Evolutionary conservation across 2,113 vertebrate species (phyloP).

Genomic region (Riparia riparia): DNA sequence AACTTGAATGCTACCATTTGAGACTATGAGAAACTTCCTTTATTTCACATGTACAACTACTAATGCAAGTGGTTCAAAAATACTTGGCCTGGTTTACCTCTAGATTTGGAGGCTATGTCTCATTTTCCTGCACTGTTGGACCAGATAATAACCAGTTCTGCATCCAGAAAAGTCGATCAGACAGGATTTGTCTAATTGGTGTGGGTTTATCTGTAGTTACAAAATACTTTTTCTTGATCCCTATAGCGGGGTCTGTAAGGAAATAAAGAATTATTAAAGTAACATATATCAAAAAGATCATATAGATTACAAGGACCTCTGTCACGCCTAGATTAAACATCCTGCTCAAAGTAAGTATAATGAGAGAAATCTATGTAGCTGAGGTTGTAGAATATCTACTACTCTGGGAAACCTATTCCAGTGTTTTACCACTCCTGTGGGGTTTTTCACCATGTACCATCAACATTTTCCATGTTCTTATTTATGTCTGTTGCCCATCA

Average conservation of each 20-base stretch:
- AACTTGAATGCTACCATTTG: background rate
- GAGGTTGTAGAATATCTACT: background rate
- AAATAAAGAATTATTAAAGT: background rate
- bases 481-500: background rate
- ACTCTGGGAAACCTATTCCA: background rate
- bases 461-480: background rate
- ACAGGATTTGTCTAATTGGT: background rate
- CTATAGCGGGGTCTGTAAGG: background rate
- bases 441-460: fast-evolving
- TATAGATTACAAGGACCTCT: background rate
- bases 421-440: background rate
- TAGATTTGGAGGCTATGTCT: background rate
- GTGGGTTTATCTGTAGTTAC: background rate
- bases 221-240: background rate
- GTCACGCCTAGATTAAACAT: background rate
- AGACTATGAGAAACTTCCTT: background rate
- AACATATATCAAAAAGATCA: background rate
- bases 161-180: background rate
- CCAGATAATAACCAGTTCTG: background rate
- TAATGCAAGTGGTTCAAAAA: background rate
- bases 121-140: background rate
- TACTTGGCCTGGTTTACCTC: background rate
- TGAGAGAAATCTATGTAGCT: fast-evolving
- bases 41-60: background rate
- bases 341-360: background rate